Percentiles rank a stretch among this genome's conserved stretches.
phyloP scores from a whole-genome alignment of 2,888 invertebrate species.

The Yponomeuta cagnagella region DNA sequence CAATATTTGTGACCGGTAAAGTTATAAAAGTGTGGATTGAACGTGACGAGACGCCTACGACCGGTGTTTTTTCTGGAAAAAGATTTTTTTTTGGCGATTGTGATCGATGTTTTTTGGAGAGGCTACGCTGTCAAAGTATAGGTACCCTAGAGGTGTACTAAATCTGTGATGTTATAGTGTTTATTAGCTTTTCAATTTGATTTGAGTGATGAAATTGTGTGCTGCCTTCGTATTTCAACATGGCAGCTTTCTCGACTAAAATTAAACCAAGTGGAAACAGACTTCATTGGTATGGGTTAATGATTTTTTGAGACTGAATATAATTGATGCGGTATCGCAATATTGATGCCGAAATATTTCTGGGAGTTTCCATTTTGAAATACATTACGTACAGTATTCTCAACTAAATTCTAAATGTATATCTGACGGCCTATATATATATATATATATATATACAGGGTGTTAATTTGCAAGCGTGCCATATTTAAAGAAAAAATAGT shows the following conservation, averaged over 20 bases:
- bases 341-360: background rate
- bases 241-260: background rate
- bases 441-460: too few species aligned
- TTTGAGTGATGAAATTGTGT: background rate
- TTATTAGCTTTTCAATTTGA: conserved; percentile 5
- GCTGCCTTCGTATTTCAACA: background rate
- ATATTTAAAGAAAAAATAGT: too few species aligned
- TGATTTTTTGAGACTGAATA: conserved; percentile 4
- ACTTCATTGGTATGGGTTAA: background rate
- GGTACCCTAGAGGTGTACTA: conserved; percentile 12
- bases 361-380: background rate
- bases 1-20: too few species aligned
- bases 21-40: too few species aligned
- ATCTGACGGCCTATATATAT: conserved; percentile 5
- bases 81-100: background rate
- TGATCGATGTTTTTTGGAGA: background rate
- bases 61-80: background rate
- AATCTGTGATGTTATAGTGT: conserved; percentile 15
- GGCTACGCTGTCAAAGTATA: conserved; percentile 10
- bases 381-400: background rate
- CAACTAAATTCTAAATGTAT: conserved; percentile 3
- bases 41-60: background rate
- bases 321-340: background rate
- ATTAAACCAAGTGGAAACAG: background rate
- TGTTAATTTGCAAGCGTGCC: too few species aligned